Conservation (phyloP, 2,113 vertebrate species). For the Salvelinus namaycush region DNA sequence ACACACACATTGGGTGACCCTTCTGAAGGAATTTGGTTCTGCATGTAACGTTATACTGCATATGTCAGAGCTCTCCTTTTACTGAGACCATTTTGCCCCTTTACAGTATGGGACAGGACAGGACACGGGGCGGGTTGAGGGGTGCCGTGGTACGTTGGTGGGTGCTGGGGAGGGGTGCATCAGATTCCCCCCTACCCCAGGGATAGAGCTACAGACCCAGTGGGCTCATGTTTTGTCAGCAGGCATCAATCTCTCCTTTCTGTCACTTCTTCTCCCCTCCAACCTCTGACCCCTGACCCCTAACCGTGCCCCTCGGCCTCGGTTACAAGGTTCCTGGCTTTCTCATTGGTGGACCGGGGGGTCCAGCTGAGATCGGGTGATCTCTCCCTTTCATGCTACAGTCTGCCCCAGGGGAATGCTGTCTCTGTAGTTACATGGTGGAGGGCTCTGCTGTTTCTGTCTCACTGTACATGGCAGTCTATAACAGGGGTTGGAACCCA, state of each 20-base stretch:
- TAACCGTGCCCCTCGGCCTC: constrained; percentile 35
- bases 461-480: no score
- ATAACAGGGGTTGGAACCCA: no score
- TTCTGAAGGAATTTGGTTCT: constrained; percentile 55
- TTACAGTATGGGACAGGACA: constrained; percentile 54
- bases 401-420: not conserved
- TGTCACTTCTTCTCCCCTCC: constrained; percentile 53
- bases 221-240: constrained; percentile 70
- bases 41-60: constrained; percentile 58
- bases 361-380: constrained; percentile 63
- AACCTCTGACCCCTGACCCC: constrained; percentile 68
- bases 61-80: constrained; percentile 59
- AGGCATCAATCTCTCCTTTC: constrained; percentile 71
- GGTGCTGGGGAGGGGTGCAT: constrained; percentile 25
- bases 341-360: constrained; percentile 52
- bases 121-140: constrained; percentile 53
- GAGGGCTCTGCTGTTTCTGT: not conserved
- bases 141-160: not conserved
- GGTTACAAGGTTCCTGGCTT: constrained; percentile 54
- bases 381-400: constrained; percentile 38
- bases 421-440: not conserved
- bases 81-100: constrained; percentile 38
- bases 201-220: constrained; percentile 41
- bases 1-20: constrained; percentile 3
- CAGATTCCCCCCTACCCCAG: not conserved